Evolutionary conservation across 1,140 invertebrate species (phyloP).

Genomic region (Drosophila guanche): DNA sequence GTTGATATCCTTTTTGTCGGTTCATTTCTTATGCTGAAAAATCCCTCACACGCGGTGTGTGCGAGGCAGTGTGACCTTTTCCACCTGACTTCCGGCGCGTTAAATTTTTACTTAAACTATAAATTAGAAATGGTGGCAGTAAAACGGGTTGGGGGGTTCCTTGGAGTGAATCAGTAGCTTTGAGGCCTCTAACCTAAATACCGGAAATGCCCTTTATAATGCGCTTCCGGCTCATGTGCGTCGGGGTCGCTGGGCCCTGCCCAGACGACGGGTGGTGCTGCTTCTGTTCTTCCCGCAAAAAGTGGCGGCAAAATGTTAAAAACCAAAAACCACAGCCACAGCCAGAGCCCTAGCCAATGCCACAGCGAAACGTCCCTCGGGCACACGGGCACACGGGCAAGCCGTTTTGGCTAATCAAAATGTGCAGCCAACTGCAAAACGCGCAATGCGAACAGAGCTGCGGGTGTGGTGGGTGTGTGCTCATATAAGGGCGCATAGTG

Average conservation of each 20-base stretch:
- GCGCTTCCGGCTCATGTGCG: constrained; percentile 74
- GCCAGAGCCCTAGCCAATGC: constrained; percentile 15
- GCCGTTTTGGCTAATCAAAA: constrained; percentile 71
- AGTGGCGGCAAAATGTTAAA: constrained; percentile 13
- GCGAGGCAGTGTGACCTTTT: constrained; percentile 42
- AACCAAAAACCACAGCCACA: constrained; percentile 59
- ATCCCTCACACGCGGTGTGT: constrained; percentile 45
- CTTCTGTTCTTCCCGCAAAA: no score
- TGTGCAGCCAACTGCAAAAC: constrained; percentile 71
- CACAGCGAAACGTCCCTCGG: not conserved
- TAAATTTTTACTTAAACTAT: constrained; percentile 53
- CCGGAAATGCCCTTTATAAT: constrained; percentile 79
- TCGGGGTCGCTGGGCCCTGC: not conserved
- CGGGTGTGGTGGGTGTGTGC: constrained; percentile 1
- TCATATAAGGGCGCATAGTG: not conserved
- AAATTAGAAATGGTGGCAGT: constrained; percentile 34
- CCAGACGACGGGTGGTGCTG: constrained; percentile 46
- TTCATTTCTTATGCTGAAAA: constrained; percentile 58
- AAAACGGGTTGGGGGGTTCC: not conserved
- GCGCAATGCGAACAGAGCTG: constrained; percentile 1
- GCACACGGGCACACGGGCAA: not conserved
- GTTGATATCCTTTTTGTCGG: constrained; percentile 10
- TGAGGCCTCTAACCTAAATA: constrained; percentile 57
- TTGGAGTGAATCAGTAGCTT: no score
- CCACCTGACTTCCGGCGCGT: constrained; percentile 43